These are phyloP conservation scores for Eupeodes luniger DNA, from an alignment of 2,888 invertebrate species.

Conservation along the genomic window DNA sequence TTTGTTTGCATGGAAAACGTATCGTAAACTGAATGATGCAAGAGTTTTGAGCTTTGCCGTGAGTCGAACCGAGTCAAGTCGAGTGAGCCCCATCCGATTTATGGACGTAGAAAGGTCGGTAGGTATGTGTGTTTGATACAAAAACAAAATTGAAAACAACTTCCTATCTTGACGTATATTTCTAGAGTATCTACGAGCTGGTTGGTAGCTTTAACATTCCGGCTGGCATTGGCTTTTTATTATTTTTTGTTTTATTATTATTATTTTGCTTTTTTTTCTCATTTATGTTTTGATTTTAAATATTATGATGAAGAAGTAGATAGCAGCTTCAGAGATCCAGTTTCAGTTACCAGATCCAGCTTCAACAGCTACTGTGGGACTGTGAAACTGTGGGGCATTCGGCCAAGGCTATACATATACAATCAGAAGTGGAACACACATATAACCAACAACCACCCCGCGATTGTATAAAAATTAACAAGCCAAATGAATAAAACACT, in stretches of 20 bases:
- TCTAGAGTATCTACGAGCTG: background rate
- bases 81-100: slow-evolving; percentile 27
- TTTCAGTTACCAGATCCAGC: too few species aligned
- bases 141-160: slow-evolving; percentile 30
- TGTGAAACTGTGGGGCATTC: slow-evolving; percentile 55
- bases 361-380: slow-evolving; percentile 58
- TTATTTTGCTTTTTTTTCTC: slow-evolving; percentile 15
- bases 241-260: slow-evolving; percentile 22
- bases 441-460: background rate
- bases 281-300: slow-evolving; percentile 52
- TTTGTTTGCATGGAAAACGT: slow-evolving; percentile 67
- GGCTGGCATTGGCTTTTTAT: slow-evolving; percentile 28
- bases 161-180: background rate
- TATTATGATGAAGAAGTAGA: slow-evolving; percentile 40
- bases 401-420: slow-evolving; percentile 71
- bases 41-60: slow-evolving; percentile 58
- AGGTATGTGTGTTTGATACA: too few species aligned
- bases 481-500: slow-evolving; percentile 55
- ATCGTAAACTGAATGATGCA: slow-evolving; percentile 70
- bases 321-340: background rate
- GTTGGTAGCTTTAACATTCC: slow-evolving; percentile 28
- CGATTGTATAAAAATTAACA: slow-evolving; percentile 72
- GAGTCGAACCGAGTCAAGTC: slow-evolving; percentile 12
- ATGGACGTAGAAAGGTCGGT: too few species aligned
- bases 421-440: slow-evolving; percentile 70